Percentiles rank a stretch among this genome's conserved stretches.
phyloP scores from a whole-genome alignment of 2,797 vertebrate genomes.

The Rhinella marina region DNA sequence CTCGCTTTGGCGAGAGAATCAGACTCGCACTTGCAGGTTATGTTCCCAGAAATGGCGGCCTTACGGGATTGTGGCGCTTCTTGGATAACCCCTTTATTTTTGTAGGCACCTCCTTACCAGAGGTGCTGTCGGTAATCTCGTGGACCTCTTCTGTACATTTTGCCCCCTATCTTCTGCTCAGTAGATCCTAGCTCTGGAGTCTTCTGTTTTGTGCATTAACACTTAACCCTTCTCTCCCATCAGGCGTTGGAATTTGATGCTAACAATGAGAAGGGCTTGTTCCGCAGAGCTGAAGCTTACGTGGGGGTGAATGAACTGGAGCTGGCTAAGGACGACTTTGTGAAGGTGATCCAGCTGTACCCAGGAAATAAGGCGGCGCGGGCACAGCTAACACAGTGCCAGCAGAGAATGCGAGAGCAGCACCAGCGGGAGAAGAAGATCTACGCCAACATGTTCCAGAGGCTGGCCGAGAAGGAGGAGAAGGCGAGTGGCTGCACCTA shows the following conservation, averaged over 20 bases:
- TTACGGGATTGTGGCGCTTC: too few species aligned
- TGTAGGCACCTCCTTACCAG: too few species aligned
- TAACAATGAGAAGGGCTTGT: constrained; percentile 93
- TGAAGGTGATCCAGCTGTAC: constrained; percentile 89
- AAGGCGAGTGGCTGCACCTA: constrained; percentile 77
- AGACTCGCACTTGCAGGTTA: too few species aligned
- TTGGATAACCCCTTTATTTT: too few species aligned
- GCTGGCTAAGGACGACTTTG: constrained; percentile 86
- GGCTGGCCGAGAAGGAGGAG: constrained; percentile 87
- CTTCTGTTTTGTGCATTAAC: not conserved
- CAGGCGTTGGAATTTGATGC: constrained; percentile 89
- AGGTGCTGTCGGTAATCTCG: too few species aligned
- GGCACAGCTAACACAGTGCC: constrained; percentile 85
- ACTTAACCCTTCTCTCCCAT: not conserved
- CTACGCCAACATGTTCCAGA: constrained; percentile 98
- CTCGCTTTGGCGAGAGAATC: too few species aligned
- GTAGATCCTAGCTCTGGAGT: too few species aligned
- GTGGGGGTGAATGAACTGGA: constrained; percentile 92
- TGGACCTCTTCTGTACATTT: too few species aligned
- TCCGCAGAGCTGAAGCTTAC: constrained; percentile 90
- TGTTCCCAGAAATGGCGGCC: too few species aligned
- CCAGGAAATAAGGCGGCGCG: constrained; percentile 94
- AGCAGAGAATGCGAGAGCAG: constrained; percentile 89
- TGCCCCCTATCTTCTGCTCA: too few species aligned
- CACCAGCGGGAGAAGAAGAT: constrained; percentile 93